Percentiles rank a stretch among this genome's conserved stretches.
These are phyloP conservation scores for Microcebus griseorufus DNA, from an alignment of 2,113 vertebrate genomes.

Conservation along the genomic window DNA sequence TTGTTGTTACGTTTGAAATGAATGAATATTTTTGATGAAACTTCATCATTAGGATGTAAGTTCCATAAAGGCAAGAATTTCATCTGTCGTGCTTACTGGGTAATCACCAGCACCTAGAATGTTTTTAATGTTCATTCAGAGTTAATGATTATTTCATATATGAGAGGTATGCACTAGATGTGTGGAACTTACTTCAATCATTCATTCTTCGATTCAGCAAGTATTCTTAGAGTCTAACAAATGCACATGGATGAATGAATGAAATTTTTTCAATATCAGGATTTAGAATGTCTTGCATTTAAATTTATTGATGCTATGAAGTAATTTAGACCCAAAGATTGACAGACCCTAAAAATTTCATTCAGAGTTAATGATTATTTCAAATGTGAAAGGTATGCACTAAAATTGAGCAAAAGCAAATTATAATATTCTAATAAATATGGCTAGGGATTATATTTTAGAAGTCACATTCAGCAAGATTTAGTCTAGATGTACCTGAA, in stretches of 20 bases:
- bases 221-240: neutral
- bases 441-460: neutral
- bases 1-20: neutral
- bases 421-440: neutral
- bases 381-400: neutral
- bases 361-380: neutral
- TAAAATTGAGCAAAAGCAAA: neutral
- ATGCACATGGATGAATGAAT: neutral
- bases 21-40: neutral
- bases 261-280: neutral
- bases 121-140: neutral
- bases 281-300: neutral
- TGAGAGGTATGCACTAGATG: neutral
- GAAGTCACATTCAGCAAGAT: neutral
- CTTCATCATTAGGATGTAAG: neutral
- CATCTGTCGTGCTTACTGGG: neutral
- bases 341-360: neutral
- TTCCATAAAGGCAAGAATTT: neutral
- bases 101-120: neutral
- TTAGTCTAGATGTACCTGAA: neutral
- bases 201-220: neutral
- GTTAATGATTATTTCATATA: neutral
- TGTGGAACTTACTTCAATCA: neutral
- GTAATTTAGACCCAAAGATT: neutral
- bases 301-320: neutral